Evolutionary conservation across 92 coral and sea anemone genomes (phyloP).

Genomic region (Paragorgia papillata): DNA sequence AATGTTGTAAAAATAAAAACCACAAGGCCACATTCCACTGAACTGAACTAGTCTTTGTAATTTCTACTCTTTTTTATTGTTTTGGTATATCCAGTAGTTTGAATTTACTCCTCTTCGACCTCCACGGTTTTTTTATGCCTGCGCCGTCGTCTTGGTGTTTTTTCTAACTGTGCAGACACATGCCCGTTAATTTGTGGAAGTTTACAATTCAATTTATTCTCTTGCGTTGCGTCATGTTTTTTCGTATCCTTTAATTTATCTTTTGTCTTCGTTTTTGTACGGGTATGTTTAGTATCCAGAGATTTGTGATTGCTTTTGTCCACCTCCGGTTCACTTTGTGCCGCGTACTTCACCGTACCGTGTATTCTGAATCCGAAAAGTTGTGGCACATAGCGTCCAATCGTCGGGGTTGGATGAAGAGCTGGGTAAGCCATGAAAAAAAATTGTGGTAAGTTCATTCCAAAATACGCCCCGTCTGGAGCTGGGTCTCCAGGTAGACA

Average conservation of each 20-base stretch:
- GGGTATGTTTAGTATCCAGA: background rate
- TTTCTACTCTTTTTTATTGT: no score
- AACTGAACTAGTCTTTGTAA: no score
- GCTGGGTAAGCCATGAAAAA: slow-evolving; percentile 83
- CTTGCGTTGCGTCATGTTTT: slow-evolving; percentile 22
- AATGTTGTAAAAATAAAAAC: no score
- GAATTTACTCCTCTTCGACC: no score
- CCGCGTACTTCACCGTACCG: slow-evolving; percentile 58
- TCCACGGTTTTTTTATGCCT: slow-evolving; percentile 14
- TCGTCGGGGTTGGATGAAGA: slow-evolving; percentile 63
- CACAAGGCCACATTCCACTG: no score
- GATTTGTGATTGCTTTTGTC: background rate
- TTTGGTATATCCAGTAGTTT: no score
- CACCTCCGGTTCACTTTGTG: background rate
- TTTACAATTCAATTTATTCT: slow-evolving; percentile 7
- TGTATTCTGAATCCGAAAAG: slow-evolving; percentile 83
- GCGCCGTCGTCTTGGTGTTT: slow-evolving; percentile 15
- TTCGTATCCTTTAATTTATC: slow-evolving; percentile 12
- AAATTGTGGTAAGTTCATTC: slow-evolving; percentile 84
- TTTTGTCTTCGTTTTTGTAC: slow-evolving; percentile 18
- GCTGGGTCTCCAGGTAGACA: slow-evolving; percentile 63
- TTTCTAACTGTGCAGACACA: background rate
- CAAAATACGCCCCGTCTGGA: slow-evolving; percentile 85
- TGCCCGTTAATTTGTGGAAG: slow-evolving; percentile 18
- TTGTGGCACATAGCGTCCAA: slow-evolving; percentile 70